Base-by-base conservation (phyloP, 2,888 invertebrate genomes). In the Pediacus dermestoides region DNA sequence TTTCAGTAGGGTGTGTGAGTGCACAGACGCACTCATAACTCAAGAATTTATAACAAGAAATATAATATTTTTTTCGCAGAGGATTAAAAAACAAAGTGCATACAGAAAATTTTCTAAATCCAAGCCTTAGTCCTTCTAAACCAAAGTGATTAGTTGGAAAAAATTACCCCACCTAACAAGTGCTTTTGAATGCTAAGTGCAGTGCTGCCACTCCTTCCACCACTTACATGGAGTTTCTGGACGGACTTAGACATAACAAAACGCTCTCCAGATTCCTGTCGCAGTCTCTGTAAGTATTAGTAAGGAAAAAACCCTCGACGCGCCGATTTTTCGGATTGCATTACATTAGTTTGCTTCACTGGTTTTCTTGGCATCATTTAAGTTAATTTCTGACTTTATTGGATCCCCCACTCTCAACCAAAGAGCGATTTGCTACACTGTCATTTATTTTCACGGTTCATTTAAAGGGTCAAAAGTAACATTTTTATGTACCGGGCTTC, bases 241-340 rank as follows among this genome's bases (percentile, higher is more conserved):
- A 83, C 64, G 83, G 84, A 48, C 76, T 85, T 64, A 82, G 82
- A 67, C 82, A 82, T 61, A 81, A 82, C 74, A 81, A 82, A 66
- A 83, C 84, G 45, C 72, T 85, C 47, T 82, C 84, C 52, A 80
- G 81, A 67, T 85, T 85, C 64, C 76, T 85, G 46, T 85, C 85
- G 32, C 85, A 85, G 66, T 85, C 84, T 70, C 76, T 85, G 85
- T 85, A 74, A 85, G 84, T 82, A 78, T 25, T 18, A 6, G 18
- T 18, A 23, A 23, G n/a, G n/a, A n/a, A n/a, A n/a, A n/a, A n/a
- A n/a, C n/a, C n/a, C n/a, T 18, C 8, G 18, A 18, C 4, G 8
- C 8, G 18, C 18, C 4, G 8, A 18, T 18, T 18, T 18, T 18
- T 8, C 18, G 8, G 4, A 18, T 18, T 18, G 8, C 18, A 18